phyloP scores from a whole-genome alignment of 2,888 invertebrate species.

The Chaitophorus viminalis region DNA sequence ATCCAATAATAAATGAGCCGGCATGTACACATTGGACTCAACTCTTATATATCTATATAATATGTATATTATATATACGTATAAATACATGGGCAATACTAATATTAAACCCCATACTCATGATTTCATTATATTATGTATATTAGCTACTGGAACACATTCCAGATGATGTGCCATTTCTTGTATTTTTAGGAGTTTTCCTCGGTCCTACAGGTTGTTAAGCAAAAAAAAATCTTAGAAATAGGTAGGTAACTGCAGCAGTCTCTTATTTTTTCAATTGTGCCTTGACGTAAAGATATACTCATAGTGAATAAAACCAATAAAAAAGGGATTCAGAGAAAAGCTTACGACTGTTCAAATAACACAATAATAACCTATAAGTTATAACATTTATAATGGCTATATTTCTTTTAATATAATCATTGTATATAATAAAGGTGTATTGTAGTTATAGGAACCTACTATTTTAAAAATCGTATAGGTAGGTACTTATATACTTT shows the following conservation, averaged over 20 bases:
- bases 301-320: slow-evolving; percentile 29
- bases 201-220: slow-evolving; percentile 13
- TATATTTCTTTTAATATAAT: no score
- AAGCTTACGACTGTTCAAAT: neutral
- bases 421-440: no score
- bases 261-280: neutral
- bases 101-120: neutral
- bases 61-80: neutral
- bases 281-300: neutral
- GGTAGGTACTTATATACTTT: no score
- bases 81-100: neutral
- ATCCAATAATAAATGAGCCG: slow-evolving; percentile 1
- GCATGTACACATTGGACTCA: neutral
- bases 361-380: neutral
- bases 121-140: neutral
- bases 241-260: no score
- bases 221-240: neutral
- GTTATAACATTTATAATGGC: no score
- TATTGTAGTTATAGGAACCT: no score
- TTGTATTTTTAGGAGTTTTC: neutral
- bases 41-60: neutral
- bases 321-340: neutral
- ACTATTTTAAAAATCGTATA: no score
- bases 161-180: neutral
- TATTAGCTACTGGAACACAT: neutral